phyloP scores from a whole-genome alignment of 2,113 vertebrate species.

The Neopipo cinnamomea region DNA sequence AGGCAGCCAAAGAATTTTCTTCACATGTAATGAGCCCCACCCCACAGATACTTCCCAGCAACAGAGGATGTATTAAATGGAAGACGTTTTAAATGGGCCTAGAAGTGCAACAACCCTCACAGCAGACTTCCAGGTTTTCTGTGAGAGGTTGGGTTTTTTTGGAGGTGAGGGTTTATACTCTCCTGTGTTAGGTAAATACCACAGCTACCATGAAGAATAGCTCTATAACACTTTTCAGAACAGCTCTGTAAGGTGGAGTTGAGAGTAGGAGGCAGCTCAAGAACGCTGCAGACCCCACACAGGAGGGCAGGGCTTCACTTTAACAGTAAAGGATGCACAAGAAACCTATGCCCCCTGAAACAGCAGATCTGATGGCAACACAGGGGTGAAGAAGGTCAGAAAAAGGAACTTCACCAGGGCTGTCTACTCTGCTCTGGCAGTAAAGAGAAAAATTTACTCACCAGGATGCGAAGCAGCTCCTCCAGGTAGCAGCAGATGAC shows the following conservation, averaged over 20 bases:
- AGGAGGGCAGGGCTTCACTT: background rate
- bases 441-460: slow-evolving; percentile 43
- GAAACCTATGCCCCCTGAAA: background rate
- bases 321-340: background rate
- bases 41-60: background rate
- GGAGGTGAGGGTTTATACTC: background rate
- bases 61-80: background rate
- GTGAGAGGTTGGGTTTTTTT: background rate
- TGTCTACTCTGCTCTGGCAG: background rate
- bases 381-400: background rate
- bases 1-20: background rate
- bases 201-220: background rate
- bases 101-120: background rate
- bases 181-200: background rate
- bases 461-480: slow-evolving; percentile 91
- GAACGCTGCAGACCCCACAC: background rate
- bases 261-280: background rate
- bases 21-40: background rate
- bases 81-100: background rate
- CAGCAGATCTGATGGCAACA: background rate
- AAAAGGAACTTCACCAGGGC: background rate
- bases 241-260: background rate
- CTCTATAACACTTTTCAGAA: background rate
- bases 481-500: slow-evolving; percentile 84
- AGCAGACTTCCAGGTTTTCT: background rate